Base-by-base conservation (phyloP, 2,888 invertebrate genomes). In the Drosophila kambysellisi region DNA sequence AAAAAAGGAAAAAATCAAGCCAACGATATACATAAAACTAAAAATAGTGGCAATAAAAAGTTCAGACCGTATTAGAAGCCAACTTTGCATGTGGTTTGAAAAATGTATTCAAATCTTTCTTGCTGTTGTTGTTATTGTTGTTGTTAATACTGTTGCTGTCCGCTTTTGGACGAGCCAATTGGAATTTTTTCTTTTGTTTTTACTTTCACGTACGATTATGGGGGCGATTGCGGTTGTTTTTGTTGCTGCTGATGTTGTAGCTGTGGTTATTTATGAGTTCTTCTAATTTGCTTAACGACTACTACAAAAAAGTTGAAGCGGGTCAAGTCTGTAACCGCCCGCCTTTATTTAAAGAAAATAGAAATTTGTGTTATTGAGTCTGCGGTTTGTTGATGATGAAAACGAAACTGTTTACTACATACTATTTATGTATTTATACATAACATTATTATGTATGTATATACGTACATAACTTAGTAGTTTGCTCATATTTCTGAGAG, bases 1-100 rank as follows among this genome's bases (percentile, higher is more conserved):
- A 66, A 79, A 68, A 60, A 66, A 70, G n/a, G 32, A 60, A 58
- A 65, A 63, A 61, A 64, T 25, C 60, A 62, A 60, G 58, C 56
- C 48, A 74, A 63, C 62, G 57, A 70, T 63, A 77, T 71, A 77
- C 56, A 66, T 69, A 73, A 76, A 72, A 63, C 74, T 54, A 82
- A 74, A 15, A 68, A 67, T 82, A 88, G 82, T 70, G 81, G 87
- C 70, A 65, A 89, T 86, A 79, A 86, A 87, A 83, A 82, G 83
- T 81, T 88, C 78, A 82, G 79, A 78, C 84, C 88, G 84, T 84
- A 90, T 90, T 89, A 88, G 88, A 89, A 90, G 89, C 76, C 79
- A 81, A 82, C 81, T 88, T 87, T 81, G 79, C 88, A 85, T 84
- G 88, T 81, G 57, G 71, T 60, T 46, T 79, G 52, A 74, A 73